Evolutionary conservation across 2,113 vertebrate genomes (phyloP).

Genomic region (Syngnathus scovelli): DNA sequence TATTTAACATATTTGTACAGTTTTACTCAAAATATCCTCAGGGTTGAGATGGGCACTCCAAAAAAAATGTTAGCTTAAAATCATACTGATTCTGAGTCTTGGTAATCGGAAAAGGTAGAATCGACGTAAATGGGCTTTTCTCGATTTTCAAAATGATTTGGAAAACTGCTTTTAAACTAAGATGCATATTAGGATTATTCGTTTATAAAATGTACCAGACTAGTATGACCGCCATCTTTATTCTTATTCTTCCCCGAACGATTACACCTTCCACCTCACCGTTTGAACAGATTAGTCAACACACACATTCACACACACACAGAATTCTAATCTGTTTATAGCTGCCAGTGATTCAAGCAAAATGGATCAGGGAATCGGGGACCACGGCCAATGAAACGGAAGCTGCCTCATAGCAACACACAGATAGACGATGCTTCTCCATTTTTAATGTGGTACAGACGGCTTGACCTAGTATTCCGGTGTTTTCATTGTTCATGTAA

Average conservation of each 20-base stretch:
- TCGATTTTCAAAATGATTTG: not conserved
- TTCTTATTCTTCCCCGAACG: not conserved
- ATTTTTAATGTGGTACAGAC: constrained; percentile 63
- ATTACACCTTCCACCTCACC: constrained; percentile 9
- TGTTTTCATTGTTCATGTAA: constrained; percentile 5
- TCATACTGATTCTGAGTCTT: not conserved
- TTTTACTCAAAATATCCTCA: not conserved
- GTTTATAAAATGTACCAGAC: not conserved
- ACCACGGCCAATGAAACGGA: constrained; percentile 30
- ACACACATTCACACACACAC: not conserved
- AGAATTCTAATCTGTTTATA: constrained; percentile 45
- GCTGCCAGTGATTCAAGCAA: constrained; percentile 43
- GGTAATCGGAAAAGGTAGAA: too few species aligned
- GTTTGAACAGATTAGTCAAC: constrained; percentile 36
- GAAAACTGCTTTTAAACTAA: too few species aligned
- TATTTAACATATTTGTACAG: constrained; percentile 1
- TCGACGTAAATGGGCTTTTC: too few species aligned
- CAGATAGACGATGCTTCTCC: constrained; percentile 33
- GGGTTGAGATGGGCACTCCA: not conserved
- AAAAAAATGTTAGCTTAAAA: not conserved
- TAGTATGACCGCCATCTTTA: not conserved
- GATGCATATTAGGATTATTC: too few species aligned
- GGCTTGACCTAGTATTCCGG: constrained; percentile 55
- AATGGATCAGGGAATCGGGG: constrained; percentile 50
- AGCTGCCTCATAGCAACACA: constrained; percentile 19